Conservation (phyloP, 92 coral and sea anemone genomes). For the Paragorgia papillata region DNA sequence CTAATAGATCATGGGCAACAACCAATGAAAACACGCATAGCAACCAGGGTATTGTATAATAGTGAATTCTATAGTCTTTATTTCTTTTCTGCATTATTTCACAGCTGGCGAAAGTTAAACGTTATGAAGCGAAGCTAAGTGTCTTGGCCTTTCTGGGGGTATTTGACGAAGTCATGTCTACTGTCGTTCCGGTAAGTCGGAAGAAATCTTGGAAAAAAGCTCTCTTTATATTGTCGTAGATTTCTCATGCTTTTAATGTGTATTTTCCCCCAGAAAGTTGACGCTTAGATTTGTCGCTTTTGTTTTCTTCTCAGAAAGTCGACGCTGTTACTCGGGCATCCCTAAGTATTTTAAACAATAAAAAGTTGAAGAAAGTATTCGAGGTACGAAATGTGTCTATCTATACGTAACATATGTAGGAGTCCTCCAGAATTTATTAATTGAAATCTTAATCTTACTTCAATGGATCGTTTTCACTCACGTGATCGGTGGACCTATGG, state of each 20-base stretch:
- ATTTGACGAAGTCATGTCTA: conserved; percentile 88
- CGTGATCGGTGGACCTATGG: too few relatives aligned
- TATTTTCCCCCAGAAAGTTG: background rate
- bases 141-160: conserved; percentile 93
- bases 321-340: conserved; percentile 89
- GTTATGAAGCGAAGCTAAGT: conserved; percentile 91
- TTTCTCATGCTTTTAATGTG: background rate
- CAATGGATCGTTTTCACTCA: too few relatives aligned
- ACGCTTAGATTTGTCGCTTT: too few relatives aligned
- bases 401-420: too few relatives aligned
- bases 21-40: too few relatives aligned
- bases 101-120: conserved; percentile 91
- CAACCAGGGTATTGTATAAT: background rate
- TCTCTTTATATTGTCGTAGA: background rate
- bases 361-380: conserved; percentile 78
- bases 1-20: background rate
- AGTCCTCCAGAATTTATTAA: too few relatives aligned
- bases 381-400: conserved; percentile 56
- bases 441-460: too few relatives aligned
- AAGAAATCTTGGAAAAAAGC: background rate
- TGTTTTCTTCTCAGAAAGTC: conserved; percentile 63
- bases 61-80: background rate
- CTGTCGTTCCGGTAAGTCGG: conserved; percentile 79
- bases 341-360: conserved; percentile 75
- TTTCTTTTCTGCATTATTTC: too few relatives aligned